Conservation (phyloP, 1,140 invertebrate species). For the Caerostris extrusa region DNA sequence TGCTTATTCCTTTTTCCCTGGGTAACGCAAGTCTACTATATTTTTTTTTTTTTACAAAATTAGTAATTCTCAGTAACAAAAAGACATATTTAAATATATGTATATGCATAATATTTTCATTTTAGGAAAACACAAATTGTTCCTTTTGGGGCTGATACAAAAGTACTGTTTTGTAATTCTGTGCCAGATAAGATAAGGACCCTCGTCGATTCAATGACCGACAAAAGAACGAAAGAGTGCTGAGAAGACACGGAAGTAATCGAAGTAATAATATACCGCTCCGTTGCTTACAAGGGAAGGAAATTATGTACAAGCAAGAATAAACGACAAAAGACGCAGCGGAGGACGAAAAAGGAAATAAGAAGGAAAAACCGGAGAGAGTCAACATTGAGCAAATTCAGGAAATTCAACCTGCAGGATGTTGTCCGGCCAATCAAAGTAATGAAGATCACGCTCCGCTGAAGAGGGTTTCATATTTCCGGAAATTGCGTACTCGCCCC, state of each 20-base stretch:
- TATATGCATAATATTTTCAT: no score
- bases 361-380: neutral
- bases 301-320: conserved; percentile 28
- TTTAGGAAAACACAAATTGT: no score
- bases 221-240: neutral
- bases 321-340: neutral
- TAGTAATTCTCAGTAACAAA: no score
- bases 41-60: no score
- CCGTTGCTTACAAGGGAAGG: conserved; percentile 8
- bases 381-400: neutral
- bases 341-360: no score
- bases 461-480: conserved; percentile 73
- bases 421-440: conserved; percentile 64
- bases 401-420: conserved; percentile 38
- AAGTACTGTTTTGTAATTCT: no score
- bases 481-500: conserved; percentile 70
- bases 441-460: conserved; percentile 73
- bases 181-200: neutral
- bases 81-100: no score
- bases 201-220: neutral
- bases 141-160: no score
- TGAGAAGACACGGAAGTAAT: neutral
- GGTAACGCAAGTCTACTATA: no score
- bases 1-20: no score
- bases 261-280: conserved; percentile 34